Conservation (phyloP, 2,797 vertebrate species). For the Poeciliopsis turneri region DNA sequence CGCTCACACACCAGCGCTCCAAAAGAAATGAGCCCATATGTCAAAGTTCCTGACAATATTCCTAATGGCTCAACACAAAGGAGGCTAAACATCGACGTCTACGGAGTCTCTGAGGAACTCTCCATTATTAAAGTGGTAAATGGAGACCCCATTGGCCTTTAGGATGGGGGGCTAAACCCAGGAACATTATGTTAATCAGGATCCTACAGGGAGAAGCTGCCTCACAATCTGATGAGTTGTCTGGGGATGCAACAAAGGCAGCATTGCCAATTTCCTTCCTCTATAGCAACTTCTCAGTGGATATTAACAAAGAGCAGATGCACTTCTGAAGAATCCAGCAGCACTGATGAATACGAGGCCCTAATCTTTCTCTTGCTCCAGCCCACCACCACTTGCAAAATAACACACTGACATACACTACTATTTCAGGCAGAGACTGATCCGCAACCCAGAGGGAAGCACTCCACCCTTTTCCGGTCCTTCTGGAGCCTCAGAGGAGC, state of each 20-base stretch:
- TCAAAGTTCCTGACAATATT: slow-evolving; percentile 61
- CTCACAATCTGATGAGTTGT: slow-evolving; percentile 38
- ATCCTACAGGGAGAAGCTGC: slow-evolving; percentile 38
- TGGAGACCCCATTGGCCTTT: slow-evolving; percentile 64
- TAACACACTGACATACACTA: not conserved
- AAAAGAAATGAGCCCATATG: slow-evolving; percentile 42
- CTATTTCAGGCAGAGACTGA: not conserved
- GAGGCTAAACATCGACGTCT: slow-evolving; percentile 41
- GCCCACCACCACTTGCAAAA: not conserved
- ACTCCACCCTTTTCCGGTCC: not conserved
- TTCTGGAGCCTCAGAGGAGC: not conserved
- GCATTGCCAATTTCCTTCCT: slow-evolving; percentile 20
- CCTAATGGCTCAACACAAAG: slow-evolving; percentile 67
- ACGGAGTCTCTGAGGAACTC: slow-evolving; percentile 49
- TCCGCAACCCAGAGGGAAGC: not conserved
- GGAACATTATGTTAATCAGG: slow-evolving; percentile 68
- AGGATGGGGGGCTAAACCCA: slow-evolving; percentile 46
- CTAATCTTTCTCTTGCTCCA: not conserved
- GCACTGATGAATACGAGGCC: not conserved
- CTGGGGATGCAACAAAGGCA: slow-evolving; percentile 36
- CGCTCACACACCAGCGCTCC: slow-evolving; percentile 10
- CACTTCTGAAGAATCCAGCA: not conserved
- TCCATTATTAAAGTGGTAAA: slow-evolving; percentile 59
- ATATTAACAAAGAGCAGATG: not conserved
- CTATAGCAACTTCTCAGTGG: slow-evolving; percentile 17